Base-by-base conservation (phyloP, 2,888 invertebrate species). In the Torymus aiolomorphi region DNA sequence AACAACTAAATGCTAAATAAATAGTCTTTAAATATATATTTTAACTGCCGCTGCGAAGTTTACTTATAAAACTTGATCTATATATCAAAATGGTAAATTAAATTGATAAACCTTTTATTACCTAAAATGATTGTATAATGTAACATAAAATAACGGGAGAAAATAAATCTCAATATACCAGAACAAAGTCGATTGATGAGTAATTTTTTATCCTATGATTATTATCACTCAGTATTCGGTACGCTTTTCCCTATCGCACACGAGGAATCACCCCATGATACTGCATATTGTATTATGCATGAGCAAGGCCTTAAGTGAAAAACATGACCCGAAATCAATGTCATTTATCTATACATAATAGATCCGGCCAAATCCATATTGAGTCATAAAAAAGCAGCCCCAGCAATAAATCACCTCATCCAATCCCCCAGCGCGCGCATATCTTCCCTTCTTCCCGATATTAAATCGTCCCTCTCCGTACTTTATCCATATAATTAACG, bases 401-500 rank as follows among this genome's bases (percentile, higher is more conserved):
- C 51, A 12, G 12, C 13, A 10, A 51, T 42, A 42, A 8, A 42
- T 42, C 42, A 42, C 42, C 42, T 42, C 42, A 42, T 42, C 8
- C 42, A 42, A 42, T 10, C 42, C 42, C 3, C 42, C 42, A 8
- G 5, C 5, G 42, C 5, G 42, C 42, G 8, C 42, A 42, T n/a
- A n/a, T 42, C 42, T 57, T n/a, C 14, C 74, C 10, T 66, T 16
- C 57, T 49, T 56, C 10, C 61, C 14, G 59, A 16, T 52, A 63
- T 61, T 76, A 76, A 76, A 76, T 63, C 69, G 31, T 67, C 24
- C 20, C 18, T 61, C 31, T 51, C 24, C n/a, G 54, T 24, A 70
- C 63, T 70, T 76, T 59, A 76, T 70, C 63, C 49, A 49, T 18
- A 61, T 62, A 76, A 76, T 76, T 76, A 63, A 76, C 49, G 56